Conservation (phyloP, 2,113 vertebrate genomes). For the Sander lucioperca region DNA sequence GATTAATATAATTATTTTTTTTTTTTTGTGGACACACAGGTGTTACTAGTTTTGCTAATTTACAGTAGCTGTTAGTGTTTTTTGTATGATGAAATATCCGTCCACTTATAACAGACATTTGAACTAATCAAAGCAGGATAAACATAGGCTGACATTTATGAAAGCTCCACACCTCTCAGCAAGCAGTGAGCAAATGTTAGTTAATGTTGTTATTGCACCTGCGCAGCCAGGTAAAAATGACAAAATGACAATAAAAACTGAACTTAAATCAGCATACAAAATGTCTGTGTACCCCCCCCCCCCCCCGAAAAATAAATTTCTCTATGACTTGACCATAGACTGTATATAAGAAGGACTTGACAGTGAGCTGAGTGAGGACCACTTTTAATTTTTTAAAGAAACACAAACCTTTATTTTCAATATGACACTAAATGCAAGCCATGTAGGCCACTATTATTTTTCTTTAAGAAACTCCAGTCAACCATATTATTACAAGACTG, state of each 20-base stretch:
- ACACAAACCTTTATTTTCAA: constrained; percentile 78
- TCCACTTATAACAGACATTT: background rate
- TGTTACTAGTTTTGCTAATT: background rate
- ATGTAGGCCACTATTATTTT: constrained; percentile 55
- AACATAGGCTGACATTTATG: background rate
- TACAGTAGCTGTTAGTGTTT: background rate
- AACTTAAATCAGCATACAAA: background rate
- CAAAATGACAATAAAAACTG: background rate
- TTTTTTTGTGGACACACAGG: too few species aligned
- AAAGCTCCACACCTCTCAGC: background rate
- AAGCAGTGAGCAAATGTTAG: background rate
- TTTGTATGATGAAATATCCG: background rate
- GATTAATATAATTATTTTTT: background rate
- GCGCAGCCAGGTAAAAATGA: background rate
- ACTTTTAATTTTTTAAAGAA: constrained; percentile 28
- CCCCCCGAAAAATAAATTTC: too few species aligned
- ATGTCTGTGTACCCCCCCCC: background rate
- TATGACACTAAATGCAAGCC: constrained; percentile 77
- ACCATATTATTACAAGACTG: constrained; percentile 56
- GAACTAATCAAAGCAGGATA: background rate
- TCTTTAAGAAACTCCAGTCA: constrained; percentile 70
- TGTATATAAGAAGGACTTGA: too few species aligned
- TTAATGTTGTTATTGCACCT: background rate
- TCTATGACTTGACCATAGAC: background rate
- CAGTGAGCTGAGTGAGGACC: background rate